Percentiles rank a stretch among this genome's conserved stretches.
These are phyloP conservation scores for Trissolcus brochymenae DNA, from an alignment of 2,888 invertebrate species.

Conservation along the genomic window DNA sequence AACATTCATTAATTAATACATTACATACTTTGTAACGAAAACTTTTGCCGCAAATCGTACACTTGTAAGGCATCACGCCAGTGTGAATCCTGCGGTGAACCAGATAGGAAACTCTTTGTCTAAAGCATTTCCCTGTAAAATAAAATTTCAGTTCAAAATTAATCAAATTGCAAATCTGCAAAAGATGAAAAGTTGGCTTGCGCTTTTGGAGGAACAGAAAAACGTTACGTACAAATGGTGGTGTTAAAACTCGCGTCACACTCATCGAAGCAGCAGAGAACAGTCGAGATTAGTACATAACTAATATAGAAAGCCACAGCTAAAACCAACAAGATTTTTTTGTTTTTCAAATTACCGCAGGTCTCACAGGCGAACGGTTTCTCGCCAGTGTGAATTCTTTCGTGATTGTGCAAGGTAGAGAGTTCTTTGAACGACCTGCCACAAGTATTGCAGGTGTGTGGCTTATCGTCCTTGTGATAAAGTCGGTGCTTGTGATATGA, in stretches of 20 bases:
- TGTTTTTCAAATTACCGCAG: conserved; percentile 81
- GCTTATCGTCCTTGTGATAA: conserved; percentile 91
- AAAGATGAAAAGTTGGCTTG: no score
- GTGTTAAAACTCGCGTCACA: conserved; percentile 1
- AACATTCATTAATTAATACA: no score
- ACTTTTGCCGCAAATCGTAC: conserved; percentile 86
- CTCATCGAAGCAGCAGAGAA: background rate
- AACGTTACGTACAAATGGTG: background rate
- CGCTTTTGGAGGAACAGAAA: no score
- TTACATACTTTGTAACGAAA: conserved; percentile 88
- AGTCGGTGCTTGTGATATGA: conserved; percentile 92
- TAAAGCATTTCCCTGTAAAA: conserved; percentile 86
- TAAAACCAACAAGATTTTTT: background rate
- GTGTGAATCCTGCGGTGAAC: conserved; percentile 91
- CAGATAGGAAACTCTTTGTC: conserved; percentile 90
- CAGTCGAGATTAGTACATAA: conserved; percentile 11
- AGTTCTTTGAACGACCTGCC: conserved; percentile 91
- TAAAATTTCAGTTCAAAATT: conserved; percentile 5
- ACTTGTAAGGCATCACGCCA: conserved; percentile 91
- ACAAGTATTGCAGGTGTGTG: conserved; percentile 81
- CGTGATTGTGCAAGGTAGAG: conserved; percentile 91
- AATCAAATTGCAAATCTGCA: background rate
- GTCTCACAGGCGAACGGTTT: conserved; percentile 92
- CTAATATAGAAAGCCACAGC: background rate
- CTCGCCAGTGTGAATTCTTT: conserved; percentile 89